Evolutionary conservation across 2,113 vertebrate species (phyloP).

Genomic region (Marmota monax): DNA sequence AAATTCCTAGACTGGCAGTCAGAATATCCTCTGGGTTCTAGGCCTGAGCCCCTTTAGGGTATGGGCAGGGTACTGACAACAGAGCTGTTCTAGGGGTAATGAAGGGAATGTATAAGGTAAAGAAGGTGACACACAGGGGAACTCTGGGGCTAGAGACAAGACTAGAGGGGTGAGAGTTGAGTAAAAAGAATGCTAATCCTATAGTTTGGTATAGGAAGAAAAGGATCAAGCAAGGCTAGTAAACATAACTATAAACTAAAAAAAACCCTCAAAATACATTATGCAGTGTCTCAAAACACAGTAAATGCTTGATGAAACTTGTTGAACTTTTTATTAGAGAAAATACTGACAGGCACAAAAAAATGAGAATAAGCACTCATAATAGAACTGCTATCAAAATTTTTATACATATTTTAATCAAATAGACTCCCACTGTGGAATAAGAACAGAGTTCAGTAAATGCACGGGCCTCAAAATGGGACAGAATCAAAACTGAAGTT

Average conservation of each 20-base stretch:
- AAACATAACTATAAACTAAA: background rate
- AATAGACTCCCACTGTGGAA: background rate
- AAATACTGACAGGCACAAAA: background rate
- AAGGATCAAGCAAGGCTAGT: background rate
- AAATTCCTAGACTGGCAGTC: background rate
- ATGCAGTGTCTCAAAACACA: background rate
- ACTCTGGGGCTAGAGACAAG: background rate
- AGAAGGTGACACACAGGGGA: background rate
- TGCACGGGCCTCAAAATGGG: background rate
- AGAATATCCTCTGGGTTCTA: background rate
- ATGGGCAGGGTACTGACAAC: background rate
- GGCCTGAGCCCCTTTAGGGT: background rate
- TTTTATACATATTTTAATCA: background rate
- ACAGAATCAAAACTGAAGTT: background rate
- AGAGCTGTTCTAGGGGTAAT: background rate
- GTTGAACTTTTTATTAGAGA: background rate
- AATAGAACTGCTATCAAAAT: background rate
- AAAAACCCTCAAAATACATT: background rate
- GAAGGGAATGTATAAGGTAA: background rate
- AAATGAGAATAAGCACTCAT: background rate
- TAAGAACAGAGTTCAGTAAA: slow-evolving; percentile 2
- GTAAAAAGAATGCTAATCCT: background rate
- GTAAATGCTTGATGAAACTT: background rate
- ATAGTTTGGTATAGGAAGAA: background rate
- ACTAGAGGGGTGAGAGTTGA: background rate